Evolutionary conservation across 2,113 vertebrate species (phyloP), one percentile per base, ranked within the genome.

Genomic region (Aepyceros melampus): DNA sequence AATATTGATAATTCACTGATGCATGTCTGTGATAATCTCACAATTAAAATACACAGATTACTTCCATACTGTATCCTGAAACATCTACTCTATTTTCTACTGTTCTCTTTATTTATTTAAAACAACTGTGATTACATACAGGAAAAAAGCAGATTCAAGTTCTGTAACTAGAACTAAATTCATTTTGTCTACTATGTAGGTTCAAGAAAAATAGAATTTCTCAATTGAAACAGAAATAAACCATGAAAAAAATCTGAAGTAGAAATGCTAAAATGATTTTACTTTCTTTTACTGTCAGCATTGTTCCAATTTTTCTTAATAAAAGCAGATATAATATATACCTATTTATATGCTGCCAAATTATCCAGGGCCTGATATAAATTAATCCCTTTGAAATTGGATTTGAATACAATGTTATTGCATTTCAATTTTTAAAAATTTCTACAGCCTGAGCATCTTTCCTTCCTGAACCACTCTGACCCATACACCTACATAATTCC

Each of bases 401-500:
- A 92, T 95, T 87, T 79, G n/a, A 83, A 89, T 91, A 79, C 15
- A 95, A 62, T 67, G 51, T 76, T 25, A 31, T 53, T 93, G 84
- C 58, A 76, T 49, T 51, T 79, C 13, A 78, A 58, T 87, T 60
- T 60, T 86, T 87, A 71, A 67, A 29, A 43, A 21, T 45, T 92
- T 96, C 40, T 67, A 82, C 92, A 95, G 29, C 33, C 49, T 9
- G 10, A 90, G 7, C 15, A 64, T 47, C 58, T 84, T 81, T 85
- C 71, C 74, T 84, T 51, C 43, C 53, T 89, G 29, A 97, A 84
- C 49, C 83, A 64, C 81, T 60, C 43, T 88, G 33, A 93, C 67
- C 60, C n/a, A 53, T 67, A 95, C 47, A 95, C 94, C 91, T 97
- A 97, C 96, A 87, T 92, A 96, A 82, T 93, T 97, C 84, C 93